Conservation (phyloP, 1,140 invertebrate genomes). For the Oedothorax gibbosus region DNA sequence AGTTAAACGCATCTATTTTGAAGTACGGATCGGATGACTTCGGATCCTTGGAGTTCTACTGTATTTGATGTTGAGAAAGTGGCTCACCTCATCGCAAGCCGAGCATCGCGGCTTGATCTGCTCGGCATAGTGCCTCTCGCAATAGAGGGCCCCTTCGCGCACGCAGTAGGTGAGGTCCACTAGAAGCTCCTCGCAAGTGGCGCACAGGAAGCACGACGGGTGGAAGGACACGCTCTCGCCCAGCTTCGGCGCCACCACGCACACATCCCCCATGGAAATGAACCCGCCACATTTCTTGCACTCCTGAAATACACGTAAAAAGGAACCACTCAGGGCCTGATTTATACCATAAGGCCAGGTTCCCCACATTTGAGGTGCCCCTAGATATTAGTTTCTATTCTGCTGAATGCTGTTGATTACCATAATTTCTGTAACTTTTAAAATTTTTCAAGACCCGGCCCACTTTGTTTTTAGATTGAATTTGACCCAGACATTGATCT, state of each 20-base stretch:
- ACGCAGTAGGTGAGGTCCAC: conserved; percentile 94
- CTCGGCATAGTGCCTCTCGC: conserved; percentile 94
- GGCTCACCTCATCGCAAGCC: conserved; percentile 93
- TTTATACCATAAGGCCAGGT: too few species aligned
- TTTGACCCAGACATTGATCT: too few species aligned
- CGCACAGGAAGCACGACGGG: conserved; percentile 88
- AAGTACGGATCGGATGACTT: too few species aligned
- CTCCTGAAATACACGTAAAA: conserved; percentile 68
- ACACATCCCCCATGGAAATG: conserved; percentile 76
- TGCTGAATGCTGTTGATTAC: too few species aligned
- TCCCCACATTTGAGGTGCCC: too few species aligned
- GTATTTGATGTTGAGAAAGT: not conserved
- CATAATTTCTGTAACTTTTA: too few species aligned
- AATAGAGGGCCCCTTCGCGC: conserved; percentile 86
- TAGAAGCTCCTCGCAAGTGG: conserved; percentile 84
- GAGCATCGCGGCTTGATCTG: conserved; percentile 90
- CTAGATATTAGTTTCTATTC: too few species aligned
- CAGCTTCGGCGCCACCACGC: conserved; percentile 79
- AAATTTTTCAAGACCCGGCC: too few species aligned
- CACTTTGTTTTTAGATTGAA: too few species aligned
- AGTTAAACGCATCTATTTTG: too few species aligned
- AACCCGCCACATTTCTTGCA: conserved; percentile 77
- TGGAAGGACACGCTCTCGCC: conserved; percentile 80
- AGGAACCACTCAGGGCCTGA: too few species aligned
- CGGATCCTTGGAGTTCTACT: too few species aligned